phyloP scores from a whole-genome alignment of 2,113 vertebrate species.

The rat (Rattus norvegicus) region GRCr8 NC_086021.1:104086501-104087000 shows the following conservation, averaged over 20 bases:
- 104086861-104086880: neutral
- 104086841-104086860: neutral
- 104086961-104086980: neutral
- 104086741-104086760: neutral
- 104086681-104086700: neutral
- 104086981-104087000: neutral
- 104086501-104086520: neutral
- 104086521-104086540: neutral
- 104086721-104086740: neutral
- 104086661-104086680: neutral
- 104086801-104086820: neutral
- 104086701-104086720: neutral
- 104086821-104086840: neutral
- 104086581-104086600: neutral
- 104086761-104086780: neutral
- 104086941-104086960: conserved; percentile 54
- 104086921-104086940: conserved; percentile 5
- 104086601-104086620: neutral
- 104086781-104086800: neutral
- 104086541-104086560: neutral
- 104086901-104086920: neutral
- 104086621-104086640: neutral
- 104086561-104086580: neutral
- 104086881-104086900: neutral
- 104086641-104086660: neutral